Conservation (phyloP, 2,888 invertebrate species). For the Himalopsyche kuldschensis region DNA sequence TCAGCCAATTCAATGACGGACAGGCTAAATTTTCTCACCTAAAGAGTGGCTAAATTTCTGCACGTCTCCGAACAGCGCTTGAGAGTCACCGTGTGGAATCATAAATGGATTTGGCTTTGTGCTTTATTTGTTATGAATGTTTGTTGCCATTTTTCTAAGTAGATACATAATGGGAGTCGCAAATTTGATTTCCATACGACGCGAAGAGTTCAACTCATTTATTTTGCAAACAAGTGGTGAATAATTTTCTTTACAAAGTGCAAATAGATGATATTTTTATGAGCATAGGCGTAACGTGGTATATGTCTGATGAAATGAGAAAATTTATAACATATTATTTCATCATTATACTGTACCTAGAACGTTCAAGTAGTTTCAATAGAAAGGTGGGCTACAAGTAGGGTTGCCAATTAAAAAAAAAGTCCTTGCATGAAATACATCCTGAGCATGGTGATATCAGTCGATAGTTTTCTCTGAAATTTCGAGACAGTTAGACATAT, state of each 20-base stretch:
- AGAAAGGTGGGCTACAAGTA: too few species aligned
- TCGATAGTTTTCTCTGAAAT: too few species aligned
- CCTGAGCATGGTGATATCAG: too few species aligned
- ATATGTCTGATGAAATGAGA: too few species aligned
- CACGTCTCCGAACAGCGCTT: background rate
- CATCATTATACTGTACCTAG: too few species aligned
- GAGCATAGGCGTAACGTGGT: background rate
- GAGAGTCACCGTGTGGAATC: background rate
- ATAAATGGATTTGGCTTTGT: background rate
- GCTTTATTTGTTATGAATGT: background rate
- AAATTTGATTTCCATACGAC: background rate
- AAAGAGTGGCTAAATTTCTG: background rate
- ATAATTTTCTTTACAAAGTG: background rate
- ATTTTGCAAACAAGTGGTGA: background rate
- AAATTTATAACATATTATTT: too few species aligned
- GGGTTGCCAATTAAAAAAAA: too few species aligned
- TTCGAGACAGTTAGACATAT: too few species aligned
- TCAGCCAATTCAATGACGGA: background rate
- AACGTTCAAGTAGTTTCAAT: too few species aligned
- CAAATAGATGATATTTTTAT: background rate
- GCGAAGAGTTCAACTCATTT: background rate
- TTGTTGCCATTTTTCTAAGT: background rate
- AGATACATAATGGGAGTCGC: background rate
- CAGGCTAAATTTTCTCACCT: background rate
- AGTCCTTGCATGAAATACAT: too few species aligned